Base-by-base conservation (phyloP, 2,797 vertebrate species). In the Alauda arvensis region DNA sequence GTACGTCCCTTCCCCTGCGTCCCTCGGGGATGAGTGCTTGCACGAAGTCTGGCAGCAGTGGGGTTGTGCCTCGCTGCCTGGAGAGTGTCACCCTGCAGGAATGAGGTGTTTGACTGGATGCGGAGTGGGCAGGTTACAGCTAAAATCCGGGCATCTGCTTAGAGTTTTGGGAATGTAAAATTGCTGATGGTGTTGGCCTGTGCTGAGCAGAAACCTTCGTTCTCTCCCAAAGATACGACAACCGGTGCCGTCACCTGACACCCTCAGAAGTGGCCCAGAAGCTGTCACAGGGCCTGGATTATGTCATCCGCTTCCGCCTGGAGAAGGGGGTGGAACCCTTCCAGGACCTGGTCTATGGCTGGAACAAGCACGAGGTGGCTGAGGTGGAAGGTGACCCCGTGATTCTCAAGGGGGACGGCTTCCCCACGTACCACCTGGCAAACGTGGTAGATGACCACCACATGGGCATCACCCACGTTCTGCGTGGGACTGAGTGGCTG, bases 391-490 rank as follows among this genome's bases (percentile, higher is more conserved):
- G 99, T 0, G 99, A 99, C 93, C 99, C 99, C 0, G 98, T 99
- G 60, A 97, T 99, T 87, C 94, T 99, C 40, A 99, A 99, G 94
- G 97, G 97, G 0, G 99, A 99, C 0, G 98, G 99, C 33, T 99
- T 99, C 89, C 99, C 99, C 95, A 99, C 99, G 0, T 99, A 99
- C 86, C 99, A 99, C 95, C 96, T 99, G 56, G 99, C 99, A 3
- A 99, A 97, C 1, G 98, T 99, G 70, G 98, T 99, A 19, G 99
- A 99, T 2, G 99, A 99, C 89, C 98, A 98, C 69, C 59, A 97
- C 95, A 99, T 99, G 99, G 95, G 93, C 37, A 94, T 99, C 93
- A 99, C 97, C 89, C 99, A 99, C 0, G 98, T 99, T 1, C 97
- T 99, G 59, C 98, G 99, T 0, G 99, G 99, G 7, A 97, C 97